Conservation (phyloP, 2,797 vertebrate species). For the Cyclura pinguis region DNA sequence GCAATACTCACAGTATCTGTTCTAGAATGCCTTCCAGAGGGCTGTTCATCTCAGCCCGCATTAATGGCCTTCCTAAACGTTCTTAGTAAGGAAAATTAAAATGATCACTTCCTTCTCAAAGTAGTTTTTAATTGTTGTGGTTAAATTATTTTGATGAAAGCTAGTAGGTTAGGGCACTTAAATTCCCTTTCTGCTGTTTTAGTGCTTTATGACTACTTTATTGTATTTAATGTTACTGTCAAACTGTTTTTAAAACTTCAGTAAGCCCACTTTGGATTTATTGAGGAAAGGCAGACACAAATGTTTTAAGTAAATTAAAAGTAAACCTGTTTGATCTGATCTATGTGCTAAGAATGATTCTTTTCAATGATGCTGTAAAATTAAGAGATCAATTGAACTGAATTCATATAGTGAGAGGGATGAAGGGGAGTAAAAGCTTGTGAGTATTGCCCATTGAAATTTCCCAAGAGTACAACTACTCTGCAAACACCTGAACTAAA, state of each 20-base stretch:
- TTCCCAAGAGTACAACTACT: conserved; percentile 58
- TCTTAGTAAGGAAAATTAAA: not conserved
- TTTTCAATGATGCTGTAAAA: not conserved
- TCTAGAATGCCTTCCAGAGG: not conserved
- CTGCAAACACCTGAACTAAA: conserved; percentile 72
- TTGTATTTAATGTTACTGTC: not conserved
- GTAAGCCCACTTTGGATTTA: too few species aligned
- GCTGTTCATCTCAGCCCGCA: not conserved
- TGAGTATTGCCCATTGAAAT: conserved; percentile 43
- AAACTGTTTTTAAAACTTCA: not conserved
- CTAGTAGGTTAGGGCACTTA: not conserved
- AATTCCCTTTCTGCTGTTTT: not conserved
- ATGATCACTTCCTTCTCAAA: not conserved
- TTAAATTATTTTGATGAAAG: not conserved
- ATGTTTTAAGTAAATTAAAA: not conserved
- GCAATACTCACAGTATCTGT: too few species aligned
- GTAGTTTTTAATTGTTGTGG: not conserved
- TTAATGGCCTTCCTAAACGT: not conserved
- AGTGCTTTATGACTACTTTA: not conserved
- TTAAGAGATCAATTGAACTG: conserved; percentile 21
- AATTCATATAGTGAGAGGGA: conserved; percentile 21
- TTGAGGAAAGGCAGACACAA: not conserved
- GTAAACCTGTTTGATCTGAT: not conserved
- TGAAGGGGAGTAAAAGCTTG: conserved; percentile 53
- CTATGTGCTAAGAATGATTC: conserved; percentile 14